Evolutionary conservation across 2,888 invertebrate genomes (phyloP).

Genomic region (Zaprionus obscuricornis): DNA sequence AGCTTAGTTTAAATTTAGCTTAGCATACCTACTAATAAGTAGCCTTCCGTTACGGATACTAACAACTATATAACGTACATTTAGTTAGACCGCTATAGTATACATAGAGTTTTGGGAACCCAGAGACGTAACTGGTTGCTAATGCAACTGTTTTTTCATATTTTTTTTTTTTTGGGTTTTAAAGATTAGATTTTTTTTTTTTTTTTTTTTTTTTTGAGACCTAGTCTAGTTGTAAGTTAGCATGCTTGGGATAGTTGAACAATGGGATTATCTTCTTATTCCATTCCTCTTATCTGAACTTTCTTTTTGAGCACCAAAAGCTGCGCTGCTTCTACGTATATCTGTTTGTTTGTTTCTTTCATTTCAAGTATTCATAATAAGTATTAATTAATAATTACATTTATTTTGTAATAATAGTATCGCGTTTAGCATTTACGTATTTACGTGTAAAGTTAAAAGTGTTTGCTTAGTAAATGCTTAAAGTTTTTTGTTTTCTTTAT

Average conservation of each 20-base stretch:
- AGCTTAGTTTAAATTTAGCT: slow-evolving; percentile 41
- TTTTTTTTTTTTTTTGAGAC: slow-evolving; percentile 12
- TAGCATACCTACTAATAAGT: slow-evolving; percentile 58
- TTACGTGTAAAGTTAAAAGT: slow-evolving; percentile 46
- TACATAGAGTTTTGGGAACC: slow-evolving; percentile 41
- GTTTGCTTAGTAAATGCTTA: slow-evolving; percentile 71
- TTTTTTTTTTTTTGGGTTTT: background rate
- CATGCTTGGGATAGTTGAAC: slow-evolving; percentile 35
- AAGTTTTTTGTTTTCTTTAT: slow-evolving; percentile 48
- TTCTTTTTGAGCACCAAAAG: slow-evolving; percentile 61
- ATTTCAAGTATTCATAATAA: slow-evolving; percentile 29
- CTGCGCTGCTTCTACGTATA: slow-evolving; percentile 50
- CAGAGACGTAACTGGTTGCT: slow-evolving; percentile 11
- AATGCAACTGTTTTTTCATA: slow-evolving; percentile 8
- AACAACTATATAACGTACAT: slow-evolving; percentile 72
- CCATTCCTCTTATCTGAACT: slow-evolving; percentile 16
- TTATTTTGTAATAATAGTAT: slow-evolving; percentile 58
- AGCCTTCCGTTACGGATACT: slow-evolving; percentile 58
- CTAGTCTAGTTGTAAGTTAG: slow-evolving; percentile 36
- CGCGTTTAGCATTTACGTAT: slow-evolving; percentile 53
- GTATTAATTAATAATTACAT: slow-evolving; percentile 51
- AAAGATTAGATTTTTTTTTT: slow-evolving; percentile 26
- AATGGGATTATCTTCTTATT: slow-evolving; percentile 42
- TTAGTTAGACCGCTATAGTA: slow-evolving; percentile 62
- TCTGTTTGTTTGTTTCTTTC: slow-evolving; percentile 32